A percentile compares a stretch with the other conserved stretches of the same genome.
Evolutionary conservation across 1,140 invertebrate genomes (phyloP).

Genomic region (Oryctes rhinoceros): DNA sequence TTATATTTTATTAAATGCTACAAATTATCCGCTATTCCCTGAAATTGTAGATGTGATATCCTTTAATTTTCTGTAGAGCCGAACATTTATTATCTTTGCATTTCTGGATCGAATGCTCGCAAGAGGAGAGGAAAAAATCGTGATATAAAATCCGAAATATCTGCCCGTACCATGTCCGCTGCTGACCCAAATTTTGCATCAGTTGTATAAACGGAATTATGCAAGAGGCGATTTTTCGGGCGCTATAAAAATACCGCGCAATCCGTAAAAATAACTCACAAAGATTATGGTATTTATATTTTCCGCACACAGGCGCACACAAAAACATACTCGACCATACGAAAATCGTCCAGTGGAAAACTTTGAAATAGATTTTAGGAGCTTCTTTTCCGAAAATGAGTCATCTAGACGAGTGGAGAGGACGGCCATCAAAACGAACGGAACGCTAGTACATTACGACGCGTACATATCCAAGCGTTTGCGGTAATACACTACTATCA

Average conservation of each 20-base stretch:
- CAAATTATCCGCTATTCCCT: too few species aligned
- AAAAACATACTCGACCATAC: background rate
- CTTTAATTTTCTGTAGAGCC: too few species aligned
- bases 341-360: constrained; percentile 9
- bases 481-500: too few species aligned
- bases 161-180: background rate
- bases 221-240: constrained; percentile 26
- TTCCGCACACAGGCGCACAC: background rate
- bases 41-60: too few species aligned
- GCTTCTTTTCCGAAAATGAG: constrained; percentile 2
- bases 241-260: constrained; percentile 34
- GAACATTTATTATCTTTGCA: too few species aligned
- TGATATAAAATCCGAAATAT: background rate
- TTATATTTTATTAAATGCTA: too few species aligned
- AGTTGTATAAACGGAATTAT: constrained; percentile 29
- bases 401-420: background rate
- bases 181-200: constrained; percentile 35
- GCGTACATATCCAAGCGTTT: background rate
- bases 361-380: constrained; percentile 15
- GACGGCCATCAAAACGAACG: background rate
- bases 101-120: too few species aligned
- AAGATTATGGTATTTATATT: constrained; percentile 34
- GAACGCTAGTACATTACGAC: background rate
- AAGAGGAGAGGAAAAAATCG: background rate
- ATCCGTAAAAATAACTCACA: constrained; percentile 33